These are phyloP conservation scores for Tamias sibiricus DNA, from an alignment of 2,113 vertebrate genomes.

Conservation along the genomic window DNA sequence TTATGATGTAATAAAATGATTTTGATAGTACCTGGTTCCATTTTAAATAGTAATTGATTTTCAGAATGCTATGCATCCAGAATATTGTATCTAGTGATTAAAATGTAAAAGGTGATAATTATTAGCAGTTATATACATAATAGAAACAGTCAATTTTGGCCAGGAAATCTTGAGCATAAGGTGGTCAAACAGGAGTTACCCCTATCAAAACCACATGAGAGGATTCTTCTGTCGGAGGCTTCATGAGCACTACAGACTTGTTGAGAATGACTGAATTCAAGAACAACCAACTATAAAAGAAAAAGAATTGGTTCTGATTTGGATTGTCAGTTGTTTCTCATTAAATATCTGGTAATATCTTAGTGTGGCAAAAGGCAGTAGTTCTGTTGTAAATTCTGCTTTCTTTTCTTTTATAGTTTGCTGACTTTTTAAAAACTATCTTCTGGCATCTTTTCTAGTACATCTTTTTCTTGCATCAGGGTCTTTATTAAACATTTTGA, in stretches of 20 bases:
- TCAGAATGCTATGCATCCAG: background rate
- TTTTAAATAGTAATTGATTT: slow-evolving; percentile 50
- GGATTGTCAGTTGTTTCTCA: background rate
- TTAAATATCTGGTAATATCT: background rate
- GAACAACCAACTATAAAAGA: background rate
- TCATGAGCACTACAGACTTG: background rate
- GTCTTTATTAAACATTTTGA: slow-evolving; percentile 19
- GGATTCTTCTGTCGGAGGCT: background rate
- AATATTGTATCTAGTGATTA: slow-evolving; percentile 14
- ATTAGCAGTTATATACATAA: slow-evolving; percentile 24
- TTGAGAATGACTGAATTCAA: slow-evolving; percentile 1
- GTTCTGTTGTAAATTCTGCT: background rate
- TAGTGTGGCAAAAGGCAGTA: background rate
- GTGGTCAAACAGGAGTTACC: background rate
- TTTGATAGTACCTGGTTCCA: slow-evolving; percentile 11
- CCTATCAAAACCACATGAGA: background rate
- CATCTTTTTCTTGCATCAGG: background rate
- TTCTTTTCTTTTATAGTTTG: slow-evolving; percentile 29
- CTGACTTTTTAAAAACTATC: background rate
- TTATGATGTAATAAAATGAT: slow-evolving; percentile 38
- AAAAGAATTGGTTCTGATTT: background rate
- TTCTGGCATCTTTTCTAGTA: background rate
- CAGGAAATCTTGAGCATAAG: slow-evolving; percentile 19
- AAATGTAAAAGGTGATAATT: slow-evolving; percentile 28
- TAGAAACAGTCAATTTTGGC: background rate